These are phyloP conservation scores for Noctua fimbriata DNA, from an alignment of 2,888 invertebrate species.

Conservation along the genomic window DNA sequence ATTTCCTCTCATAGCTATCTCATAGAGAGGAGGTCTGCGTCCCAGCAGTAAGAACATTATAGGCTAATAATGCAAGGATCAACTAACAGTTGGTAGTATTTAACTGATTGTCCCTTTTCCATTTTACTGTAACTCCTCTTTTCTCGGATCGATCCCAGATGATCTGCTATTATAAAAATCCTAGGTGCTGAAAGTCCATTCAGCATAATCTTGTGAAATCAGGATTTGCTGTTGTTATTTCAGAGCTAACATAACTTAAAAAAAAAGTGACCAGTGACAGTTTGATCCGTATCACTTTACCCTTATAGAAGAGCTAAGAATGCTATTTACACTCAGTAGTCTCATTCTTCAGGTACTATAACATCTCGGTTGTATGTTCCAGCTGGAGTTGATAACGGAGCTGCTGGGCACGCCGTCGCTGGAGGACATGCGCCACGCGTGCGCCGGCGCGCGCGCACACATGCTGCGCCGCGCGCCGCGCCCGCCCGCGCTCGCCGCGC, in stretches of 20 bases:
- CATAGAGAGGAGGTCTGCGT: no score
- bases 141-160: background rate
- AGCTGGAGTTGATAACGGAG: conserved; percentile 99
- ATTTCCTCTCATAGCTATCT: no score
- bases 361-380: conserved; percentile 68
- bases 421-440: conserved; percentile 99
- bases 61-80: no score
- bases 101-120: background rate
- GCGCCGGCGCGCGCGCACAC: conserved; percentile 98
- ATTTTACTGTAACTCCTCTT: no score
- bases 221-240: background rate
- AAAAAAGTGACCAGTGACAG: background rate
- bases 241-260: background rate
- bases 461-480: conserved; percentile 97
- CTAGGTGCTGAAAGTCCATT: background rate
- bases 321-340: background rate
- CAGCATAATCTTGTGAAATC: background rate
- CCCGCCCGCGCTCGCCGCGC: conserved; percentile 96
- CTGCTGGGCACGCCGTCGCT: conserved; percentile 98
- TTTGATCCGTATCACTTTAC: background rate
- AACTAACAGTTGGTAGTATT: background rate
- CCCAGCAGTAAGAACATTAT: no score
- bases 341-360: background rate
- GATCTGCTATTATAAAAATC: background rate
- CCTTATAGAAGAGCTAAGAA: background rate